Evolutionary conservation across 1,140 invertebrate species (phyloP).

Genomic region (Heliconius congener): DNA sequence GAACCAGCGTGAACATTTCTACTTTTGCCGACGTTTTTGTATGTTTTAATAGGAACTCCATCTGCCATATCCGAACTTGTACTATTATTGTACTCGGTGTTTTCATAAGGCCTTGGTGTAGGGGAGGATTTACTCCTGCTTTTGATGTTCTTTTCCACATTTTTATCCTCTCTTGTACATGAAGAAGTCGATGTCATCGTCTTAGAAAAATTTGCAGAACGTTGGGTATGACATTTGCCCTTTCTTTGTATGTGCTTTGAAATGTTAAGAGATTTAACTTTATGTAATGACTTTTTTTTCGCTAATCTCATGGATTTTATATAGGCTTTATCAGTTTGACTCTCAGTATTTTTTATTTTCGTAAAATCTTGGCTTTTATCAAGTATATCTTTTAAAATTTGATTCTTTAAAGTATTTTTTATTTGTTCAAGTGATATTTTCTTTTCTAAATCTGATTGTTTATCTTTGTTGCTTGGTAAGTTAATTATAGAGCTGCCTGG

Average conservation of each 20-base stretch:
- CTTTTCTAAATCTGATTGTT: slow-evolving; percentile 40
- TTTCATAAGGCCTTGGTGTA: slow-evolving; percentile 37
- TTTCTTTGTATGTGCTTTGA: slow-evolving; percentile 55
- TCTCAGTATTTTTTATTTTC: slow-evolving; percentile 33
- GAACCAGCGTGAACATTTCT: not conserved
- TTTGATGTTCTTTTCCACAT: slow-evolving; percentile 21
- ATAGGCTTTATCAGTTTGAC: slow-evolving; percentile 37
- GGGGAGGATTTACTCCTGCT: slow-evolving; percentile 45
- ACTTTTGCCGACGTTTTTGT: not conserved
- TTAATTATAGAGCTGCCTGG: slow-evolving; percentile 80
- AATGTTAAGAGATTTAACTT: slow-evolving; percentile 73
- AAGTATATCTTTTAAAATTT: slow-evolving; percentile 52
- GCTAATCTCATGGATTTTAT: slow-evolving; percentile 36
- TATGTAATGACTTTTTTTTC: slow-evolving; percentile 60
- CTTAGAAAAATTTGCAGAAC: slow-evolving; percentile 17
- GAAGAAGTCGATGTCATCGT: slow-evolving; percentile 40
- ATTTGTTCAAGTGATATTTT: slow-evolving; percentile 73
- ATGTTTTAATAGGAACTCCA: not conserved
- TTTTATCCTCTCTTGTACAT: slow-evolving; percentile 33
- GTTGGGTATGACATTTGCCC: slow-evolving; percentile 29
- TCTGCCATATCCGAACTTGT: slow-evolving; percentile 25
- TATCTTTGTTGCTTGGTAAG: slow-evolving; percentile 58
- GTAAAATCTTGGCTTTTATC: slow-evolving; percentile 8
- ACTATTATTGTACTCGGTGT: slow-evolving; percentile 35
- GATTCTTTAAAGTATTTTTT: slow-evolving; percentile 60